These are phyloP conservation scores for Labrus mixtus DNA, from an alignment of 2,113 vertebrate species.

Conservation along the genomic window DNA sequence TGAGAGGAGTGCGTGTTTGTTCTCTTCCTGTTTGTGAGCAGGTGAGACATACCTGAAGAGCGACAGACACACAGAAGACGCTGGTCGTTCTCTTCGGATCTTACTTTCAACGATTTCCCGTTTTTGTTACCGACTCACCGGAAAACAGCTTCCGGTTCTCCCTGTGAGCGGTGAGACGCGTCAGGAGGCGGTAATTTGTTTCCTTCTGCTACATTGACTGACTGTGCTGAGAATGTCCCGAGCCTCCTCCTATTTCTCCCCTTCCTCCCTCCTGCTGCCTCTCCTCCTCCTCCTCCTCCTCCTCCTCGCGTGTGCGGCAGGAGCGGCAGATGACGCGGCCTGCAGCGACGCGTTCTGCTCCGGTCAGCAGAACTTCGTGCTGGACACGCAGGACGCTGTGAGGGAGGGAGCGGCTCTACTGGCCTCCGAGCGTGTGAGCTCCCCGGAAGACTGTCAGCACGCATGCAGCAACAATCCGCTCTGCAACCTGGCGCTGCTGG, in stretches of 20 bases:
- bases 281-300: slow-evolving; percentile 8
- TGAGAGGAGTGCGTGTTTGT: not conserved
- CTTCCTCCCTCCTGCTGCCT: not conserved
- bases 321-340: not conserved
- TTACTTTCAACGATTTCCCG: not conserved
- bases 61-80: not conserved
- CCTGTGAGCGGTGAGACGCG: not conserved
- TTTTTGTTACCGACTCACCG: not conserved
- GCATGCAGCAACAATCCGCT: slow-evolving; percentile 82
- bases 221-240: slow-evolving; percentile 32
- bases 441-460: slow-evolving; percentile 81
- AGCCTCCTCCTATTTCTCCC: not conserved
- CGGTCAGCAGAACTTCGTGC: slow-evolving; percentile 83
- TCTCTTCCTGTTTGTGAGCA: slow-evolving; percentile 45
- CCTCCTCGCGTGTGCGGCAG: not conserved
- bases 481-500: slow-evolving; percentile 90
- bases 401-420: slow-evolving; percentile 86
- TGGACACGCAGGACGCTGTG: slow-evolving; percentile 88
- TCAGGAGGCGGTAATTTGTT: not conserved
- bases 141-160: not conserved
- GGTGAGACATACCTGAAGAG: slow-evolving; percentile 51
- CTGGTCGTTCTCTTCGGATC: not conserved
- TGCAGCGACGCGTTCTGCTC: slow-evolving; percentile 68
- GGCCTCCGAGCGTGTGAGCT: slow-evolving; percentile 63
- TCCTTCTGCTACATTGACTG: not conserved